These are phyloP conservation scores for Spilogale gracilis DNA, from an alignment of 2,113 vertebrate genomes.

Conservation along the genomic window DNA sequence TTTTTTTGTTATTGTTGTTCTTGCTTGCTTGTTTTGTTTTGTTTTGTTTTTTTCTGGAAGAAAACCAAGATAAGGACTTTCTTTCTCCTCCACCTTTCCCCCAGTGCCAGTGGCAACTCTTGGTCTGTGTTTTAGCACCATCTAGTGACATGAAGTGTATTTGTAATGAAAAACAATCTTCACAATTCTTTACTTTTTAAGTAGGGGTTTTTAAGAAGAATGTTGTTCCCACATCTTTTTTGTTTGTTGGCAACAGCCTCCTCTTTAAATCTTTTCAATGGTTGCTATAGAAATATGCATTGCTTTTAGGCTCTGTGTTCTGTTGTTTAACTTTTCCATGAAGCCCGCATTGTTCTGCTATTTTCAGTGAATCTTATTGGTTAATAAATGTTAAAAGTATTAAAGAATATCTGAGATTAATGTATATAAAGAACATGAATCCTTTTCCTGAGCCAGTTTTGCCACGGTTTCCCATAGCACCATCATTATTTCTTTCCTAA, in stretches of 20 bases:
- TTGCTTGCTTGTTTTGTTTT: neutral
- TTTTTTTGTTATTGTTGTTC: neutral
- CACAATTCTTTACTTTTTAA: neutral
- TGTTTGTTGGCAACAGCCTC: neutral
- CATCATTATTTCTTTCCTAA: neutral
- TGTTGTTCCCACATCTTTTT: neutral
- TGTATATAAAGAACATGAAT: neutral
- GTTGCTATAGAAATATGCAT: neutral
- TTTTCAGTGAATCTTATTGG: neutral
- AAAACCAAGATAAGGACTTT: neutral
- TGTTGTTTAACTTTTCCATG: constrained; percentile 17
- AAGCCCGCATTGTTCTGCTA: neutral
- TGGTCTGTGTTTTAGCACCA: constrained; percentile 56
- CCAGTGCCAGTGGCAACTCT: neutral
- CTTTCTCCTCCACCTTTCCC: fast-evolving
- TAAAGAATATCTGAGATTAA: neutral
- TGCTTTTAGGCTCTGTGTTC: neutral
- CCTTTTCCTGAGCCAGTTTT: neutral
- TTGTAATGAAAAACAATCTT: neutral
- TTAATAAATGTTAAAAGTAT: neutral
- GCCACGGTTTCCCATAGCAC: neutral
- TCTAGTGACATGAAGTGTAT: neutral
- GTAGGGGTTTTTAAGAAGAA: neutral
- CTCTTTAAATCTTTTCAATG: neutral
- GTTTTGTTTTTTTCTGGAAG: neutral